A percentile compares a stretch with the other conserved stretches of the same genome.
Conservation (phyloP, 53 echinoderm and acorn worm genomes). For the Patiria pectinifera region DNA sequence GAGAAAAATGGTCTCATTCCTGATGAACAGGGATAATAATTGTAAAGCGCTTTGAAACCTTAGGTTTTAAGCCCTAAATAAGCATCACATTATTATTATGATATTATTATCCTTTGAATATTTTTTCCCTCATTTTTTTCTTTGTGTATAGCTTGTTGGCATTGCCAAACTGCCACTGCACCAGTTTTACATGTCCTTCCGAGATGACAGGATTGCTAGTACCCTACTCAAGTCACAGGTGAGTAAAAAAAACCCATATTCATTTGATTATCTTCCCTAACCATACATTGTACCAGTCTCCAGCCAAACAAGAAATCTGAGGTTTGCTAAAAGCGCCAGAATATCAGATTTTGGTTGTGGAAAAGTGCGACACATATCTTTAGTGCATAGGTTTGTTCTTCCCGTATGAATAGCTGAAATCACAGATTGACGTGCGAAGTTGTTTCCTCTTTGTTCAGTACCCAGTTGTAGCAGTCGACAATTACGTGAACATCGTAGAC, state of each 20-base stretch:
- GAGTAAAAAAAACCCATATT: neutral
- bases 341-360: too few relatives aligned
- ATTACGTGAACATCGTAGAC: slow-evolving; percentile 76
- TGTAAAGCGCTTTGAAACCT: too few relatives aligned
- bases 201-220: slow-evolving; percentile 86
- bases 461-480: slow-evolving; percentile 96
- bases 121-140: neutral
- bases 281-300: too few relatives aligned
- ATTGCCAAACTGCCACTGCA: slow-evolving; percentile 92
- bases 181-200: slow-evolving; percentile 98
- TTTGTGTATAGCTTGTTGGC: slow-evolving; percentile 79
- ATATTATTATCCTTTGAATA: neutral
- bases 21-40: too few relatives aligned
- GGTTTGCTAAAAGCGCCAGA: too few relatives aligned
- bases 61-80: too few relatives aligned
- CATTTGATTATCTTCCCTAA: neutral
- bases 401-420: too few relatives aligned
- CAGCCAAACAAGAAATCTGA: too few relatives aligned
- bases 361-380: too few relatives aligned
- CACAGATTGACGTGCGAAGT: neutral
- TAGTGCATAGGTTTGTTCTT: too few relatives aligned
- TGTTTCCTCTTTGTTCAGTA: slow-evolving; percentile 59
- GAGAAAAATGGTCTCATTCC: too few relatives aligned
- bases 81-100: too few relatives aligned
- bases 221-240: slow-evolving; percentile 97